phyloP scores from a whole-genome alignment of 2,797 vertebrate species.

The Propithecus perrieri region DNA sequence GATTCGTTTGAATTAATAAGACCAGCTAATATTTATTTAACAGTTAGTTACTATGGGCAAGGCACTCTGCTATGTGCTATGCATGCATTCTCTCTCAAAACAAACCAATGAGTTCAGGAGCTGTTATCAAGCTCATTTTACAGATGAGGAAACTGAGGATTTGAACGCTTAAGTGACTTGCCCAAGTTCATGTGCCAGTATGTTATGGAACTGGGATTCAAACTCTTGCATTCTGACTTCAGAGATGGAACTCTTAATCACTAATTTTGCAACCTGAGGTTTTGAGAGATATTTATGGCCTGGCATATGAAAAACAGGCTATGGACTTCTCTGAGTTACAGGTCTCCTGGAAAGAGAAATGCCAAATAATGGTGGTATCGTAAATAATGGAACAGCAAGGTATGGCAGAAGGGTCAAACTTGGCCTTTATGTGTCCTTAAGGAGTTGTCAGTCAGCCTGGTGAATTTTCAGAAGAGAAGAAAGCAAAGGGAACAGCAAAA shows the following conservation, averaged over 20 bases:
- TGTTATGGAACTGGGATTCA: background rate
- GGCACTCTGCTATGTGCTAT: background rate
- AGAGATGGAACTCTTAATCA: background rate
- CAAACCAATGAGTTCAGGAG: background rate
- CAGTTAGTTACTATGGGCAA: background rate
- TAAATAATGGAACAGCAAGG: background rate
- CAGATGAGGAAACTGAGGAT: background rate
- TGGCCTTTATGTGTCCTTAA: background rate
- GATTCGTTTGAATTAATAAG: conserved; percentile 5
- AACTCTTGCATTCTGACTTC: conserved; percentile 21
- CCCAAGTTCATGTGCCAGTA: background rate
- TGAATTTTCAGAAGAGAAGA: background rate
- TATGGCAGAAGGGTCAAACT: background rate
- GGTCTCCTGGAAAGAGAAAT: conserved; percentile 28
- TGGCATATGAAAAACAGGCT: background rate
- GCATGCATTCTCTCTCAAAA: background rate
- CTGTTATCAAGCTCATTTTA: background rate
- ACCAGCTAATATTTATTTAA: conserved; percentile 5
- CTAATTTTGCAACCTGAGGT: background rate
- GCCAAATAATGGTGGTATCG: background rate
- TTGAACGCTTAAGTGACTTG: background rate
- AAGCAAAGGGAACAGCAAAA: background rate
- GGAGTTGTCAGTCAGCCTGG: background rate
- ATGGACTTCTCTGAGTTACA: background rate
- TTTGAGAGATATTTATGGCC: conserved; percentile 9